Base-by-base conservation (phyloP, 2,888 invertebrate species). In the Eilema caniola region DNA sequence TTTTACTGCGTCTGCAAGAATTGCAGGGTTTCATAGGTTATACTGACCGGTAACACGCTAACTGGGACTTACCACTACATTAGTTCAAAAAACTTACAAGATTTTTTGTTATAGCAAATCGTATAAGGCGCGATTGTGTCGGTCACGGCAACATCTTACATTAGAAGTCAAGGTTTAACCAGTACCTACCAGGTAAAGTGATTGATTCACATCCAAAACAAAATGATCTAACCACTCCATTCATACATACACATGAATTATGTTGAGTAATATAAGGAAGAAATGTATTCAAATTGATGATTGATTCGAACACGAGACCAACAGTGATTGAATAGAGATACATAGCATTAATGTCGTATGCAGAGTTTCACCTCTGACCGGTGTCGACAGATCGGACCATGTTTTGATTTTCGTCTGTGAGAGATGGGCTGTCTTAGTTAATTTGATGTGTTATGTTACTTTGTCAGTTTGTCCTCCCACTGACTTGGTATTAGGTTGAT, bases 241-340 rank as follows among this genome's bases (percentile, higher is more conserved):
- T 90, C 91, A 91, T 86, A 85, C 85, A 84, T 82, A 85, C 75
- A 80, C 74, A 74, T 69, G 69, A 69, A 74, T 75, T 71, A 73
- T 88, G 91, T 88, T 88, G 87, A 89, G 88, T 77, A 80, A 84
- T 82, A 83, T 86, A 85, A 86, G 83, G 84, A 84, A 93, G 85
- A 84, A 93, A 94, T 92, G 88, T 94, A 94, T 94, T 94, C 92
- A 94, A 93, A 94, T 93, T 93, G 94, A 92, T 95, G 94, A 95
- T 95, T 95, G 95, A 95, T 95, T 93, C 83, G 90, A 92, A 93
- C 93, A 92, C 86, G 90, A 80, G 86, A 86, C 83, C 85, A 87
- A 84, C 87, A 87, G 85, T 91, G 94, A 94, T 95, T 93, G 93
- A 94, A 94, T 94, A 91, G 84, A 92, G 93, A 95, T 95, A 95